Conservation (phyloP, 2,888 invertebrate genomes). For the Dorcus parallelipipedus region DNA sequence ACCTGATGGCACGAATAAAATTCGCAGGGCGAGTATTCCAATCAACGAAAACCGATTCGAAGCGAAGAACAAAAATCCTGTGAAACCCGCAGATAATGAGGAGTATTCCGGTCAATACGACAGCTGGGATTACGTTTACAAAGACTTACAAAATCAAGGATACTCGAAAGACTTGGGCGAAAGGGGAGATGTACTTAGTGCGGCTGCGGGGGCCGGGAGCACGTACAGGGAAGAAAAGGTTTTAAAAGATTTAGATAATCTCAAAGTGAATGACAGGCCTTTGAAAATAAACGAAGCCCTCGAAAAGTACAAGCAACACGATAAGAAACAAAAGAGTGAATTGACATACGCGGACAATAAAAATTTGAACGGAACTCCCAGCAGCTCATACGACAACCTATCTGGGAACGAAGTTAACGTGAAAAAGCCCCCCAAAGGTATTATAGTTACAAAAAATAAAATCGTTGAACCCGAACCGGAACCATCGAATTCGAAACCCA, state of each 20-base stretch:
- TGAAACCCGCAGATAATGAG: conserved; percentile 42
- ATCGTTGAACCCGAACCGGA: conserved; percentile 18
- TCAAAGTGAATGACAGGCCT: conserved; percentile 12
- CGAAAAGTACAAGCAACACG: conserved; percentile 54
- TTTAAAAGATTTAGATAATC: neutral
- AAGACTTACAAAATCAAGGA: conserved; percentile 71
- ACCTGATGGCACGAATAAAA: conserved; percentile 31
- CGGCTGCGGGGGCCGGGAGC: conserved; percentile 33
- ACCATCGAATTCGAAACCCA: conserved; percentile 36
- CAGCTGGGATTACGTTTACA: conserved; percentile 78
- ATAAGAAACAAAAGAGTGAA: conserved; percentile 56
- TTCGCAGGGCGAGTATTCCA: conserved; percentile 2
- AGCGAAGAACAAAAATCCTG: conserved; percentile 1
- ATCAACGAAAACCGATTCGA: conserved; percentile 1
- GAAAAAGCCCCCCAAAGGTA: conserved; percentile 2
- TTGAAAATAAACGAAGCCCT: conserved; percentile 18
- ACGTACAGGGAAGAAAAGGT: neutral
- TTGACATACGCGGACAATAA: conserved; percentile 50
- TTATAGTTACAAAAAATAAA: neutral
- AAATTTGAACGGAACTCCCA: conserved; percentile 25
- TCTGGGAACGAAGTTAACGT: conserved; percentile 16
- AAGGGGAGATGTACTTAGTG: conserved; percentile 61
- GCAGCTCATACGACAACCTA: conserved; percentile 47
- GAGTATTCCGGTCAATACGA: conserved; percentile 68
- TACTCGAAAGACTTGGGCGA: conserved; percentile 65